Base-by-base conservation (phyloP, 2,888 invertebrate genomes). In the Penaeus monodon region DNA sequence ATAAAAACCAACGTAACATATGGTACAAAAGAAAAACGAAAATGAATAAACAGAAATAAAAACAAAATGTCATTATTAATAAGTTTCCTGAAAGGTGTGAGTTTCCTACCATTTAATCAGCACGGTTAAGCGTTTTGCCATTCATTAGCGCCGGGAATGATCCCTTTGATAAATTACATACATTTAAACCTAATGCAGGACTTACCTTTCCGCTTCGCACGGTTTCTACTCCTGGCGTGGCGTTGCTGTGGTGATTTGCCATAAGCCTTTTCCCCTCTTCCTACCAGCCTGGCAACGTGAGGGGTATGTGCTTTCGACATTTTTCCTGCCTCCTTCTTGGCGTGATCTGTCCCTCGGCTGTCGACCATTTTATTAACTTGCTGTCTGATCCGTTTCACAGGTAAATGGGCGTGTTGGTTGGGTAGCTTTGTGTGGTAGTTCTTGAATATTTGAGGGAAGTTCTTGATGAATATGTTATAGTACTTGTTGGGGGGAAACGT, bases 181-280 rank as follows among this genome's bases (percentile, higher is more conserved):
- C 57, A 57, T 17, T 20, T 20, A 57, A 57, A 57, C 57, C 3
- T 57, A 57, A 63, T 27, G 57, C 33, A 44, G 38, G 44, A 83
- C 84, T 78, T 78, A 84, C 84, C 84, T 84, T 84, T 84, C n/a
- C 84, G 64, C 70, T 84, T 84, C n/a, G 84, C 84, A 27, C 84
- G 76, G 68, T 84, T 84, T 57, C 84, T 84, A 70, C 84, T 84
- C 27, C 84, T 64, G 84, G 84, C 84, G 78, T 84, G 84, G 33
- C 84, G 84, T 6, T 84, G 83, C 77, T 84, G 83, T 7, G 77
- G 83, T 20, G 83, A n/a, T 77, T 84, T 84, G 66, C 64, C 44
- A 78, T 57, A 84, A 33, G 65, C 33, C 44, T 78, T 44, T 29
- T 78, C 84, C 7, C 84, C 84, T 38, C 77, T 74, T 33, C 27